Evolutionary conservation across 2,888 invertebrate genomes (phyloP).

Genomic region (Metellina segmentata): DNA sequence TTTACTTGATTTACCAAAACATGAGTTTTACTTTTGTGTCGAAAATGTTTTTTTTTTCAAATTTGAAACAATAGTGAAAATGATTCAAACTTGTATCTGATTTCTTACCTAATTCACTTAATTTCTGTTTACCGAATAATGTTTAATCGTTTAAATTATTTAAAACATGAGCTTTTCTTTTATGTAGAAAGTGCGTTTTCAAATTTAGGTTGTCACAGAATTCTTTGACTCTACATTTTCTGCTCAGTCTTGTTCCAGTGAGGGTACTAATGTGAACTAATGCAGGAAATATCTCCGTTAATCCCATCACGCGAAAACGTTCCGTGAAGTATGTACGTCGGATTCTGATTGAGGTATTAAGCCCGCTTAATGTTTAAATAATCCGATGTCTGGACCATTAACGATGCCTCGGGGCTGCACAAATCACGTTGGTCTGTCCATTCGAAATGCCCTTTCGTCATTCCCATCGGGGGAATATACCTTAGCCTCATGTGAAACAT

Average conservation of each 20-base stretch:
- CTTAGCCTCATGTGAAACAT: not conserved
- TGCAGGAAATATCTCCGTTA: not conserved
- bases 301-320: not conserved
- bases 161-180: too few species aligned
- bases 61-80: too few species aligned
- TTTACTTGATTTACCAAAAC: too few species aligned
- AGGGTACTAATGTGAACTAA: not conserved
- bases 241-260: not conserved
- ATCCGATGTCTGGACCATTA: constrained; percentile 15
- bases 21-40: too few species aligned
- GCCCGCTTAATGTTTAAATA: constrained; percentile 51
- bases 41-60: too few species aligned
- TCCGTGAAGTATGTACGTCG: not conserved
- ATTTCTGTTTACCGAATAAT: too few species aligned
- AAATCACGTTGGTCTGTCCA: constrained; percentile 16
- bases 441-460: not conserved
- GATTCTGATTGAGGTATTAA: constrained; percentile 6
- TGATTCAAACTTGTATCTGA: too few species aligned
- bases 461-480: not conserved
- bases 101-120: too few species aligned
- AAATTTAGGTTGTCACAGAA: too few species aligned
- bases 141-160: too few species aligned
- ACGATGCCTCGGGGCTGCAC: constrained; percentile 1
- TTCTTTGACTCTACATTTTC: too few species aligned
- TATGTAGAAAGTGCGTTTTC: too few species aligned